phyloP scores from a whole-genome alignment of 2,797 vertebrate species.

The Danio tinwini region DNA sequence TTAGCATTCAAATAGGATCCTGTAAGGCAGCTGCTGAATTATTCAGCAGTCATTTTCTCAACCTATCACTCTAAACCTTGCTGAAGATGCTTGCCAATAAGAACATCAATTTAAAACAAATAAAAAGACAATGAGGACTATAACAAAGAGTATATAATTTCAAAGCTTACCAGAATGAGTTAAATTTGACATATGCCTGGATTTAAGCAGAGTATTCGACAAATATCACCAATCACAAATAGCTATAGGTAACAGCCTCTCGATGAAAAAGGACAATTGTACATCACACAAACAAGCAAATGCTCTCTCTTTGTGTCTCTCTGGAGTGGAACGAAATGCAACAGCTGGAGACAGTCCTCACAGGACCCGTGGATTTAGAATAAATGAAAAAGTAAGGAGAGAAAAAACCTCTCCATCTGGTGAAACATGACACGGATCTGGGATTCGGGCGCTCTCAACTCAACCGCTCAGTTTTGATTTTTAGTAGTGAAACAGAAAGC shows the following conservation, averaged over 20 bases:
- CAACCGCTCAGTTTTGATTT: constrained; percentile 63
- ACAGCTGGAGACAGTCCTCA: constrained; percentile 79
- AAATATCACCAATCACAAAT: neutral
- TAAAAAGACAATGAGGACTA: constrained; percentile 4
- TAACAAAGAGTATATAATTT: neutral
- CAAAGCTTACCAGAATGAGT: neutral
- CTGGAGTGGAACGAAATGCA: constrained; percentile 73
- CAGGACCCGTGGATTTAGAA: constrained; percentile 74
- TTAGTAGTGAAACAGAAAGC: constrained; percentile 61
- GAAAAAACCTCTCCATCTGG: constrained; percentile 76
- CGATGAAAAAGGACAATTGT: constrained; percentile 31
- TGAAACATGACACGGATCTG: constrained; percentile 75
- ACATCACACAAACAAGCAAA: constrained; percentile 38
- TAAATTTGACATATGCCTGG: neutral
- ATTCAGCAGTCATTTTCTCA: constrained; percentile 49
- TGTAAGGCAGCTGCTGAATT: constrained; percentile 51
- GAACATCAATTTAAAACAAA: neutral
- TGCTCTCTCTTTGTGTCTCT: constrained; percentile 60
- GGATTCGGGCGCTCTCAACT: constrained; percentile 65
- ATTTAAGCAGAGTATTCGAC: neutral
- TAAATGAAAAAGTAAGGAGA: constrained; percentile 75
- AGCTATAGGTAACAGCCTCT: neutral
- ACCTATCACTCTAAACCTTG: constrained; percentile 26
- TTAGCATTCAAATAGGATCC: constrained; percentile 47
- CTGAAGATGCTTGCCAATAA: constrained; percentile 14